Conservation (phyloP, 2,797 vertebrate genomes). For the Capromys pilorides region DNA sequence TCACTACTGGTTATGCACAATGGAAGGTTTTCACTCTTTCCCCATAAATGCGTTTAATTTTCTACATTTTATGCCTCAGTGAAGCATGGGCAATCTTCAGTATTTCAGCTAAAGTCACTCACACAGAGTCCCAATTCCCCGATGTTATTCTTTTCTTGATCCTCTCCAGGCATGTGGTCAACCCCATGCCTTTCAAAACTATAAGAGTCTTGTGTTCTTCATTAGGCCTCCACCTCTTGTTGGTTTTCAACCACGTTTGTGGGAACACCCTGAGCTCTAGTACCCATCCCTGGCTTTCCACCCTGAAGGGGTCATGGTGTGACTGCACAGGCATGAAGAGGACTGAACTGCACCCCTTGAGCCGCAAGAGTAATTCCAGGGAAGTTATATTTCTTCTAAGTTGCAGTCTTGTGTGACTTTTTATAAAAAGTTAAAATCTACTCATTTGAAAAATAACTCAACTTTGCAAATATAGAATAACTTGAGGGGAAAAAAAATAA, state of each 20-base stretch:
- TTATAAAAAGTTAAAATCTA: conserved; percentile 74
- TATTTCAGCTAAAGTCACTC: conserved; percentile 8
- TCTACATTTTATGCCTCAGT: not conserved
- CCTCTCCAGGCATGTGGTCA: not conserved
- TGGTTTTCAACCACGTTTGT: not conserved
- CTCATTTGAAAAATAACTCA: conserved; percentile 68
- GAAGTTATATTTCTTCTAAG: not conserved
- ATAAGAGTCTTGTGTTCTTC: not conserved
- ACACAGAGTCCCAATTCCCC: not conserved
- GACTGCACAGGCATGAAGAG: not conserved
- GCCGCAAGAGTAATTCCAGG: not conserved
- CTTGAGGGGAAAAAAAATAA: conserved; percentile 60
- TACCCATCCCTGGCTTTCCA: not conserved
- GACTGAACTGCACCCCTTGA: not conserved
- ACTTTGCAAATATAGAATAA: conserved; percentile 72
- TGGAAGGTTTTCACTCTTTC: not conserved
- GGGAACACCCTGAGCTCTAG: not conserved
- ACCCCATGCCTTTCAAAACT: not conserved
- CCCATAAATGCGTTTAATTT: not conserved
- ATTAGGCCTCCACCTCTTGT: not conserved
- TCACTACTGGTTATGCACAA: not conserved
- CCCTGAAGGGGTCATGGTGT: not conserved
- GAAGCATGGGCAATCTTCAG: not conserved
- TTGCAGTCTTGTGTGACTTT: conserved; percentile 43
- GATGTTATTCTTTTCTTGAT: not conserved